Evolutionary conservation across 2,888 invertebrate species (phyloP).

Genomic region (Galerucella pusilla): DNA sequence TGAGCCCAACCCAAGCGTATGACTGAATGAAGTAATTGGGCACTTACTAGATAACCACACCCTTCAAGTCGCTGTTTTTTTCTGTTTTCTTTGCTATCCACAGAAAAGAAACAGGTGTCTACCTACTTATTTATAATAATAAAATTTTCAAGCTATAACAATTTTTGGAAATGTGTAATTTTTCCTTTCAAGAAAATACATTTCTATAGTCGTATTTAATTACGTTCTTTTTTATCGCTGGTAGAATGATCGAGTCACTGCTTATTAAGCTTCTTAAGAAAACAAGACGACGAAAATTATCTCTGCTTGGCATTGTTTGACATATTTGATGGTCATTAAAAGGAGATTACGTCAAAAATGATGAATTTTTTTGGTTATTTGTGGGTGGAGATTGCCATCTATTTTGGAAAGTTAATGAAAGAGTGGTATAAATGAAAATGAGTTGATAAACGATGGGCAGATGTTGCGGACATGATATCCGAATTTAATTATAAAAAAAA

Average conservation of each 20-base stretch:
- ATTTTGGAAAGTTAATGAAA: constrained; percentile 29
- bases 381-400: constrained; percentile 30
- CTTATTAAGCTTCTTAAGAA: constrained; percentile 17
- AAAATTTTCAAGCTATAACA: no score
- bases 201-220: neutral
- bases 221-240: neutral
- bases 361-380: constrained; percentile 27
- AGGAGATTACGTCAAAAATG: constrained; percentile 33
- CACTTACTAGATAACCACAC: no score
- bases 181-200: neutral
- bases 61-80: no score
- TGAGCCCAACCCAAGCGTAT: no score
- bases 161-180: neutral
- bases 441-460: constrained; percentile 27
- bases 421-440: constrained; percentile 24
- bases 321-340: constrained; percentile 33
- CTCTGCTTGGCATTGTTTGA: constrained; percentile 12
- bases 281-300: constrained; percentile 19
- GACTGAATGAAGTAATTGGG: no score
- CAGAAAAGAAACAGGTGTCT: no score
- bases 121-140: no score
- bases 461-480: constrained; percentile 27
- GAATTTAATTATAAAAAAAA: constrained; percentile 30
- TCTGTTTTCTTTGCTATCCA: no score
- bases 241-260: neutral